Evolutionary conservation across 2,888 invertebrate genomes (phyloP), one percentile per base, ranked within the genome.

Genomic region (Apomyelois bistriatella): DNA sequence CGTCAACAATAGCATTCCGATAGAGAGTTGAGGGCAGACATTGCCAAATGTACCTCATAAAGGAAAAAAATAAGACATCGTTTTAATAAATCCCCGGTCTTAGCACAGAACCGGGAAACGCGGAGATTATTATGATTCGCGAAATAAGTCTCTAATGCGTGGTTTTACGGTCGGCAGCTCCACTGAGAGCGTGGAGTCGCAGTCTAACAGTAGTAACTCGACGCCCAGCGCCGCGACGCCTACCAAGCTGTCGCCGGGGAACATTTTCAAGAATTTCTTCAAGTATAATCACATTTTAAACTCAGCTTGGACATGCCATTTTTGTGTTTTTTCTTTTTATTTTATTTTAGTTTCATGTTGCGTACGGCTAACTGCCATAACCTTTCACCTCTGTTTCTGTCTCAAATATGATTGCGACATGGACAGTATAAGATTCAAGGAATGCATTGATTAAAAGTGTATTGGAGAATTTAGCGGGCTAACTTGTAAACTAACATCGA

Each of bases 211-310:
- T 84, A 84, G 72, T 82, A 84, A 81, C 77, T 81, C 87, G 16
- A 79, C 87, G 48, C 83, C 89, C 66, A 85, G 82, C 66, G 69
- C 85, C 54, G 60, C 87, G 40, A 88, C 94, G 71, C 93, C 94
- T 48, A 94, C 94, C 82, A 95, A 96, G 90, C 94, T 96, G 79
- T 95, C 96, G 72, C 94, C 96, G 55, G 95, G 95, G 82, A 95
- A 95, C 92, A 96, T 97, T 91, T 96, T 97, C 94, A 97, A 97
- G 93, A 97, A 97, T 92, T 97, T 97, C 92, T 97, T 97, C 95
- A 97, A 97, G 97, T 97, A 96, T 93, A 91, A 7, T 70, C 57
- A 61, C 66, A 64, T 64, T 53, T 64, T 60, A 61, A 58, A 49
- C 49, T 70, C 68, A 69, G 66, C 70, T 90, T 86, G 74, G 65